A percentile compares a stretch with the other conserved stretches of the same genome.
phyloP scores from a whole-genome alignment of 2,113 vertebrate genomes.

The Vidua chalybeata region DNA sequence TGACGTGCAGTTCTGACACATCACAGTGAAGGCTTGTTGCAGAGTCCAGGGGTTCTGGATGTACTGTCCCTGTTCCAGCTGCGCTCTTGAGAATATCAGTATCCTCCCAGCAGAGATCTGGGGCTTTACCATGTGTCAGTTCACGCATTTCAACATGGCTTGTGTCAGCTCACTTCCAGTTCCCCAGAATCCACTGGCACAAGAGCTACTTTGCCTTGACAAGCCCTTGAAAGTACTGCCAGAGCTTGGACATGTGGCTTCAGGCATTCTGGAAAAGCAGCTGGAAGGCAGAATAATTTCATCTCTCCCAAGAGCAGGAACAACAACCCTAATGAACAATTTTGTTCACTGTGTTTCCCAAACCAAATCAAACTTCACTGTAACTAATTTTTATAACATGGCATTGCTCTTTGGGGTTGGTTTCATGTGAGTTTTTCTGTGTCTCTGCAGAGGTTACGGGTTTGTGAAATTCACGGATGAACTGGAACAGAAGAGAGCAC shows the following conservation, averaged over 20 bases:
- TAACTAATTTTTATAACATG: background rate
- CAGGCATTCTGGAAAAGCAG: background rate
- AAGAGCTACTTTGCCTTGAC: background rate
- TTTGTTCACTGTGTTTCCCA: background rate
- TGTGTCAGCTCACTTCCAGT: background rate
- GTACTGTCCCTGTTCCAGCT: background rate
- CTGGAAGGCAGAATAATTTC: background rate
- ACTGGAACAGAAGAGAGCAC: conserved; percentile 86
- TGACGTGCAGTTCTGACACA: background rate
- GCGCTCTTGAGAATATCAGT: background rate
- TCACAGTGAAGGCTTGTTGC: background rate
- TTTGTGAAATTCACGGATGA: conserved; percentile 95
- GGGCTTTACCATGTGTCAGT: background rate
- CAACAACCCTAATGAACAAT: background rate
- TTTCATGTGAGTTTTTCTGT: background rate
- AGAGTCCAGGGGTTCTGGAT: background rate
- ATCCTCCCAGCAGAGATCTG: background rate
- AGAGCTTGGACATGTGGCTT: accelerated
- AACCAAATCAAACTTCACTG: background rate
- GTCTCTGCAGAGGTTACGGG: conserved; percentile 86
- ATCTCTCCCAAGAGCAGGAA: background rate
- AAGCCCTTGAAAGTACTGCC: background rate
- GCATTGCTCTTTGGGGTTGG: background rate
- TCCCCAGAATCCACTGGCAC: background rate
- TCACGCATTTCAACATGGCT: background rate